Evolutionary conservation across 2,888 invertebrate species (phyloP).

Genomic region (Tetragonula carbonaria): DNA sequence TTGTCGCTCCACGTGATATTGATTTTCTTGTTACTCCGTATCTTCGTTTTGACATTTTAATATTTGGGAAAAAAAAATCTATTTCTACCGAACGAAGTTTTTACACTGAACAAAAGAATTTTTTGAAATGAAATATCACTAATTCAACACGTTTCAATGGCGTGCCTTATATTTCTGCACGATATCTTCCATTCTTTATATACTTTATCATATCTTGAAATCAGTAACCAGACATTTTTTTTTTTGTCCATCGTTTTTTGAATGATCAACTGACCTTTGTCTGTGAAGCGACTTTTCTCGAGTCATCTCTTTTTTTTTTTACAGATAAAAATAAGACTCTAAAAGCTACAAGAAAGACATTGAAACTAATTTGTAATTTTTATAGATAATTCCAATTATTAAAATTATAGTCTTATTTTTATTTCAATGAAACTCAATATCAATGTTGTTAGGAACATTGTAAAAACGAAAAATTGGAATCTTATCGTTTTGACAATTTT

Average conservation of each 20-base stretch:
- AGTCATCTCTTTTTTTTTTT: too few relatives aligned
- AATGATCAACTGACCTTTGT: not conserved
- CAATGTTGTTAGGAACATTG: too few relatives aligned
- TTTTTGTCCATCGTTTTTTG: not conserved
- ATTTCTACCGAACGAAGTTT: not conserved
- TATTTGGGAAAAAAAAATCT: not conserved
- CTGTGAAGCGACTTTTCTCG: too few relatives aligned
- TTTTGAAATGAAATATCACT: not conserved
- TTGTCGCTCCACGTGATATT: not conserved
- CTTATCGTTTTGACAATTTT: too few relatives aligned
- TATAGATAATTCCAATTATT: too few relatives aligned
- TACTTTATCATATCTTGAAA: not conserved
- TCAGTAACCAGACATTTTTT: not conserved
- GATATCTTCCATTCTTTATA: not conserved
- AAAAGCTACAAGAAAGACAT: too few relatives aligned
- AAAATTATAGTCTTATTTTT: too few relatives aligned
- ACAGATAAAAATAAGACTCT: too few relatives aligned
- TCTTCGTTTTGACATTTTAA: not conserved
- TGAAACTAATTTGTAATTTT: too few relatives aligned
- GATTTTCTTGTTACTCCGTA: not conserved
- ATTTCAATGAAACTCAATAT: too few relatives aligned
- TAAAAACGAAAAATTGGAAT: too few relatives aligned
- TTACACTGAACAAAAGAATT: not conserved
- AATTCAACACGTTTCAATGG: not conserved
- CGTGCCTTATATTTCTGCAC: not conserved